Percentiles rank a stretch among this genome's conserved stretches.
These are phyloP conservation scores for Tachuris rubrigastra DNA, from an alignment of 2,113 vertebrate species.

Conservation along the genomic window DNA sequence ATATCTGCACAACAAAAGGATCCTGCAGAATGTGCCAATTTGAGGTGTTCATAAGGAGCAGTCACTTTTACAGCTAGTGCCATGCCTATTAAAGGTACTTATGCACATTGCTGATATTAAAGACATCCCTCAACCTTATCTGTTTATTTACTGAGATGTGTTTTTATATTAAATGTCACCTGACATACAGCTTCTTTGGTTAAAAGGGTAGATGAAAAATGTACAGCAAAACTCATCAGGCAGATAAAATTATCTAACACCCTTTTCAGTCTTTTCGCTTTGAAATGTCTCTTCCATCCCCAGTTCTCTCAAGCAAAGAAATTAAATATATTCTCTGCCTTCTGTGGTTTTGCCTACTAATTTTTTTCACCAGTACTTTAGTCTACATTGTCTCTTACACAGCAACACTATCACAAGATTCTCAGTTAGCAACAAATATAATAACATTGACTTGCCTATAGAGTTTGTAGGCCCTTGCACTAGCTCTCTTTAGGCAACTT, in stretches of 20 bases:
- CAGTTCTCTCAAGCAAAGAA: not conserved
- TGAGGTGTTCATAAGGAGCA: not conserved
- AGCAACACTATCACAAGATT: not conserved
- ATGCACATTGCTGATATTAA: not conserved
- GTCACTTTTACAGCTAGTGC: not conserved
- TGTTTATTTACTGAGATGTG: not conserved
- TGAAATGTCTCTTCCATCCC: not conserved
- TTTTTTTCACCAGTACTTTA: not conserved
- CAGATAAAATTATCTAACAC: not conserved
- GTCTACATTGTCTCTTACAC: not conserved
- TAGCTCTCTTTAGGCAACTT: not conserved
- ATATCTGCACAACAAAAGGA: not conserved
- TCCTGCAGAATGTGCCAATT: not conserved
- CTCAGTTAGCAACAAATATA: not conserved
- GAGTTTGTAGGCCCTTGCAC: not conserved
- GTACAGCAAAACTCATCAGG: not conserved
- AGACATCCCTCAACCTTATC: not conserved
- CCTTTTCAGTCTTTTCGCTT: not conserved
- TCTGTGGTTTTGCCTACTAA: not conserved
- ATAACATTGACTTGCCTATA: not conserved
- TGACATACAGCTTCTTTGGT: not conserved
- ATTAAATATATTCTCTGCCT: not conserved
- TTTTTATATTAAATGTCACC: not conserved
- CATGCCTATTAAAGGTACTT: not conserved
- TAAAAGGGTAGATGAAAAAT: not conserved